These are phyloP conservation scores for Dolichomitus sp. DNA, from an alignment of 2,888 invertebrate genomes.

Conservation along the genomic window DNA sequence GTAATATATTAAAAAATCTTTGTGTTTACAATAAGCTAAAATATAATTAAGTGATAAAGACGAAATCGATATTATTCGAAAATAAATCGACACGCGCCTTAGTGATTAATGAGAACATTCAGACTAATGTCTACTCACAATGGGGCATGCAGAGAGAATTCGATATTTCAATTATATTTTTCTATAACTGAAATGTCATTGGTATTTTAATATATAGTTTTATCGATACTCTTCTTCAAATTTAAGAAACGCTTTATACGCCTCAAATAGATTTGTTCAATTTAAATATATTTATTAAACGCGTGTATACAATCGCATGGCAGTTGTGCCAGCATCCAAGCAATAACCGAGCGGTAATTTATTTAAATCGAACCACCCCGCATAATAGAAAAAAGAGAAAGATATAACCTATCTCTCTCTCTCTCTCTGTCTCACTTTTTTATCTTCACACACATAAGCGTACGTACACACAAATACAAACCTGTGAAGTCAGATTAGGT, in stretches of 20 bases:
- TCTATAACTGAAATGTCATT: slow-evolving; percentile 26
- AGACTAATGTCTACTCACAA: slow-evolving; percentile 25
- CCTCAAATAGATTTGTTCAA: slow-evolving; percentile 21
- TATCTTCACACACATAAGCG: slow-evolving; percentile 7
- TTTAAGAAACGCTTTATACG: slow-evolving; percentile 32
- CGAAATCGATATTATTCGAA: slow-evolving; percentile 21
- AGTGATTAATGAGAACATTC: slow-evolving; percentile 16
- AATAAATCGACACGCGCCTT: slow-evolving; percentile 6
- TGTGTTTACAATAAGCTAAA: too few species aligned
- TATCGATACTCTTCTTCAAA: slow-evolving; percentile 18
- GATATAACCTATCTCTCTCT: slow-evolving; percentile 1
- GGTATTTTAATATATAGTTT: slow-evolving; percentile 25
- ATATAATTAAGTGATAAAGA: too few species aligned
- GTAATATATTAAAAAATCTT: too few species aligned
- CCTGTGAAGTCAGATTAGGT: slow-evolving; percentile 10
- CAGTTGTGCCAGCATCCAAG: slow-evolving; percentile 36
- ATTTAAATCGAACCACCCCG: slow-evolving; percentile 10
- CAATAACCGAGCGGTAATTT: slow-evolving; percentile 25
- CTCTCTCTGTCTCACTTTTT: not conserved
- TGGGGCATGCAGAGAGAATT: slow-evolving; percentile 24
- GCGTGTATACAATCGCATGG: slow-evolving; percentile 32
- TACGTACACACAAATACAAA: slow-evolving; percentile 7
- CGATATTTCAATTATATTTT: slow-evolving; percentile 32
- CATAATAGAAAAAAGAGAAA: not conserved
- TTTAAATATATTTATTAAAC: slow-evolving; percentile 25